Evolutionary conservation across 2,113 vertebrate genomes (phyloP).

Genomic region (Pelodiscus sinensis): DNA sequence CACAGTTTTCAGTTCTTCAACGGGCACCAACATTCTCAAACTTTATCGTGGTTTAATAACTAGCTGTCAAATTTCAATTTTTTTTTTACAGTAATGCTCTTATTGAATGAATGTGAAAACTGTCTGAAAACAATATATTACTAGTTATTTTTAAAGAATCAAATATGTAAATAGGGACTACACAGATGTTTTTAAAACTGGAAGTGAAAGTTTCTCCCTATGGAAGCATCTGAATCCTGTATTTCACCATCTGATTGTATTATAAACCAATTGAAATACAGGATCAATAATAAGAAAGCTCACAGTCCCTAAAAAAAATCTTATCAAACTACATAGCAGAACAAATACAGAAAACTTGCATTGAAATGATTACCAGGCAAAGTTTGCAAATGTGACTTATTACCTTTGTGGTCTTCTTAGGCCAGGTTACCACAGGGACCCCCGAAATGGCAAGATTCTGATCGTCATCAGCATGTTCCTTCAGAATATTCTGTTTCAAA

Average conservation of each 20-base stretch:
- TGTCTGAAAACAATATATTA: background rate
- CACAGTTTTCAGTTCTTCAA: background rate
- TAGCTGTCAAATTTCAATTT: background rate
- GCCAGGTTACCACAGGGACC: slow-evolving; percentile 92
- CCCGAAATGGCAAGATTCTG: slow-evolving; percentile 91
- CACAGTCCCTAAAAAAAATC: background rate
- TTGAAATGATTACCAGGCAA: background rate
- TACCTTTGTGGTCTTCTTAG: slow-evolving; percentile 93
- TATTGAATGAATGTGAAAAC: background rate
- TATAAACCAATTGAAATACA: too few relatives aligned
- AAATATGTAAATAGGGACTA: background rate
- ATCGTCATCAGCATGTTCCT: slow-evolving; percentile 94
- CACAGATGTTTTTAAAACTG: background rate
- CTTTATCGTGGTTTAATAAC: background rate
- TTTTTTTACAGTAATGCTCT: background rate
- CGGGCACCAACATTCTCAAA: background rate
- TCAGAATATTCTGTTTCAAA: slow-evolving; percentile 88
- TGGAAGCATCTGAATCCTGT: background rate
- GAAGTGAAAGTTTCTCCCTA: background rate
- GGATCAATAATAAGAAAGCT: background rate
- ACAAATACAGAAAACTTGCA: background rate
- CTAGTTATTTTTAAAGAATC: background rate
- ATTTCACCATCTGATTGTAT: background rate
- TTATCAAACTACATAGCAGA: background rate
- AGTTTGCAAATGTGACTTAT: background rate